Base-by-base conservation (phyloP, 2,888 invertebrate species). In the Yponomeuta cagnagella region DNA sequence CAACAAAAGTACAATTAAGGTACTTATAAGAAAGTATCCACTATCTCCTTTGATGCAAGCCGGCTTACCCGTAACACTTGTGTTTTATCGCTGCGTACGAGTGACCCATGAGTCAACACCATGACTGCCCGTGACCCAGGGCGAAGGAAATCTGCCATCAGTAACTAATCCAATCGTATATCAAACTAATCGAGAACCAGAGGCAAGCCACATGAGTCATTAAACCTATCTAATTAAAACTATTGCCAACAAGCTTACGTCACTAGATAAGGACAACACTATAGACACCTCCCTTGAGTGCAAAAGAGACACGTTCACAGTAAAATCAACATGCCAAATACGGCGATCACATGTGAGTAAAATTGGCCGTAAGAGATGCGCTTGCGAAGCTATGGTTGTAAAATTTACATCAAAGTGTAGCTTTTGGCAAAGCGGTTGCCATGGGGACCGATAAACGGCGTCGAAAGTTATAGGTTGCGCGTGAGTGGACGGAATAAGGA, bases 321-420 rank as follows among this genome's bases (percentile, higher is more conserved):
- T 83, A 87, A 89, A 86, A 87, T 87, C 90, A 85, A 89, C 81
- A 85, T 90, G 75, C 91, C 91, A 86, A 87, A 91, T 92, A 90
- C 82, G 90, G 89, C 73, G 80, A 75, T 89, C 91, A 90, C 83
- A 90, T 92, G 90, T 88, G 84, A 78, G 86, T 85, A 90, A 90
- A 90, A 87, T 87, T 85, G 78, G 80, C 79, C 76, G 83, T 88
- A 88, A 81, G 77, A 77, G 77, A 77, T 75, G 78, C 82, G 80
- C 75, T 77, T 74, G 73, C 73, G 77, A 75, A 78, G 77, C 76
- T 86, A 85, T 79, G 74, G 76, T 72, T 74, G 77, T 77, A 79
- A 78, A 80, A 82, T 79, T 86, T 84, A 81, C 79, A 79, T 78
- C 74, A 76, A 77, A 76, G 71, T 73, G 75, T 80, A 76, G 73